phyloP scores from a whole-genome alignment of 2,888 invertebrate genomes.

The Chloroclystis v-ata region DNA sequence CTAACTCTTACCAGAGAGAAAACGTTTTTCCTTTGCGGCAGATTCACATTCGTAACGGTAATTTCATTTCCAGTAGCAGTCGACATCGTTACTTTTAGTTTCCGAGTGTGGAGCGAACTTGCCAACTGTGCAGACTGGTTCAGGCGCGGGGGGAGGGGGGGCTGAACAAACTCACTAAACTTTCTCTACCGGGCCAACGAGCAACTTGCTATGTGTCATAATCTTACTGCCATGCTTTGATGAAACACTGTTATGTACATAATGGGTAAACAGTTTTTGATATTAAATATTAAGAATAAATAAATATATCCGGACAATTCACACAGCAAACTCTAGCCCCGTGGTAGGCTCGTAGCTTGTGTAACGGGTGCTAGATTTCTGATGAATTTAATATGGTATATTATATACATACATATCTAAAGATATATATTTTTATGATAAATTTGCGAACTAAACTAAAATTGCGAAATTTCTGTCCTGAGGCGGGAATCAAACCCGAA shows the following conservation, averaged over 20 bases:
- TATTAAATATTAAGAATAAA: not conserved
- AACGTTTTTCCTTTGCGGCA: conserved; percentile 1
- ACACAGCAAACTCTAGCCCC: too few species aligned
- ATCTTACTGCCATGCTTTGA: conserved; percentile 44
- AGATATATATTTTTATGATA: too few species aligned
- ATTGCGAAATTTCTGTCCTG: too few species aligned
- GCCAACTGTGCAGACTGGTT: conserved; percentile 51
- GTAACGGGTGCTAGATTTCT: too few species aligned
- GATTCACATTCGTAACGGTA: conserved; percentile 10
- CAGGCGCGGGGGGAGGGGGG: conserved; percentile 25
- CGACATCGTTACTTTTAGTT: conserved; percentile 42
- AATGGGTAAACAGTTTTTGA: not conserved
- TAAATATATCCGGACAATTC: too few species aligned
- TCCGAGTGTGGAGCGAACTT: conserved; percentile 41
- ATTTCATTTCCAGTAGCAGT: conserved; percentile 35
- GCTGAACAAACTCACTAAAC: conserved; percentile 47
- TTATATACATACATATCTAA: too few species aligned
- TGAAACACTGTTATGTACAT: conserved; percentile 20
- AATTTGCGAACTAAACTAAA: too few species aligned
- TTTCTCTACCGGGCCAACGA: conserved; percentile 54
- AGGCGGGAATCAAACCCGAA: too few species aligned
- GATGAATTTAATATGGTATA: too few species aligned
- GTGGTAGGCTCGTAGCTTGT: too few species aligned
- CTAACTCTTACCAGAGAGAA: too few species aligned
- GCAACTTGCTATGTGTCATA: conserved; percentile 59